Percentiles rank a stretch among this genome's conserved stretches.
Conservation (phyloP, 2,888 invertebrate species). For the Lithodes maja region DNA sequence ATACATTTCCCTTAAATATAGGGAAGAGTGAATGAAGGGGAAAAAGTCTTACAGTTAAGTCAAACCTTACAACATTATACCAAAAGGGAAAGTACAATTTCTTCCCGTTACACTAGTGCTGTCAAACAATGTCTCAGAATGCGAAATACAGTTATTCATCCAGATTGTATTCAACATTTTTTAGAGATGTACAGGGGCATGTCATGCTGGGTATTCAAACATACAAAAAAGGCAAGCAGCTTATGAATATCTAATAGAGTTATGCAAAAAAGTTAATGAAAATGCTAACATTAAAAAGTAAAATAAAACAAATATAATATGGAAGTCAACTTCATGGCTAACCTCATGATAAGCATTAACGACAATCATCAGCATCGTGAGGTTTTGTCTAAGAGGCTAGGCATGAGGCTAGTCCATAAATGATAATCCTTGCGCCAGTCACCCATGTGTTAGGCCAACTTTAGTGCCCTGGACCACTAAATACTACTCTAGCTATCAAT, state of each 20-base stretch:
- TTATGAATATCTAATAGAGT: conserved; percentile 5
- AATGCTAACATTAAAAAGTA: background rate
- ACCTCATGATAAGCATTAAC: background rate
- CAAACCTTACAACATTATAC: too few species aligned
- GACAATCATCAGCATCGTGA: background rate
- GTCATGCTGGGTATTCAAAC: background rate
- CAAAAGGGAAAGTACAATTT: too few species aligned
- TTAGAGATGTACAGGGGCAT: background rate
- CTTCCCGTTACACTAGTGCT: too few species aligned
- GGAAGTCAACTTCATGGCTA: background rate
- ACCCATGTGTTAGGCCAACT: background rate
- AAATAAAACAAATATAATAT: background rate
- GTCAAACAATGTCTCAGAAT: background rate
- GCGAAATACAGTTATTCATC: conserved; percentile 4
- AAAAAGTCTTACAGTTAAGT: too few species aligned
- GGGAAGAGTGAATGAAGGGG: too few species aligned
- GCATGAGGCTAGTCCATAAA: conserved; percentile 8
- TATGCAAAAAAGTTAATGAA: conserved; percentile 16
- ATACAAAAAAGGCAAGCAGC: conserved; percentile 9
- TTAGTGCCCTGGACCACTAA: background rate
- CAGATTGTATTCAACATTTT: background rate
- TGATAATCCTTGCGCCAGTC: background rate
- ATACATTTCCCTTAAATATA: too few species aligned
- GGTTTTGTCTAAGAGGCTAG: background rate
- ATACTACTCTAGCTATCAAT: too few species aligned